Evolutionary conservation across 1,140 invertebrate species (phyloP).

Genomic region (Meloidogyne chitwoodi): DNA sequence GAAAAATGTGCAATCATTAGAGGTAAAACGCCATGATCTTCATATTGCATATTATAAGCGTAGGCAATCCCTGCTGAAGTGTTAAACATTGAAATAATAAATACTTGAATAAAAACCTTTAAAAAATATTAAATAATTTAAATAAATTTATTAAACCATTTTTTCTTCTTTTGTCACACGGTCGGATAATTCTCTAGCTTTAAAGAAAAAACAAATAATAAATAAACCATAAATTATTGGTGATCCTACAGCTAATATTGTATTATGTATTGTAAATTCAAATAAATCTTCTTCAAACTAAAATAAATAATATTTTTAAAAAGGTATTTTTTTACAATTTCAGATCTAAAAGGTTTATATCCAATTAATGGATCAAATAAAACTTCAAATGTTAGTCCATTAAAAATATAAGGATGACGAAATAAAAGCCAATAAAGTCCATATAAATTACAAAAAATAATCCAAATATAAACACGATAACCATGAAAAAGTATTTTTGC

Average conservation of each 20-base stretch:
- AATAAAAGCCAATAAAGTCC: constrained; percentile 7
- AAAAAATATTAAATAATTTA: not conserved
- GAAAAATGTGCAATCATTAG: not conserved
- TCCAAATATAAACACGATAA: not conserved
- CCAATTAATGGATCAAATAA: not conserved
- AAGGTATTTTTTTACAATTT: not conserved
- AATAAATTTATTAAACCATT: not conserved
- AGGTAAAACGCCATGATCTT: not conserved
- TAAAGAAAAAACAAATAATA: not conserved
- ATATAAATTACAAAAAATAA: not conserved
- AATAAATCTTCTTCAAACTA: not conserved
- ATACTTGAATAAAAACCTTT: constrained; percentile 6
- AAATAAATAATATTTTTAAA: not conserved
- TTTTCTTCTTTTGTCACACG: not conserved
- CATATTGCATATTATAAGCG: not conserved
- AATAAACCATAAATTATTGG: not conserved
- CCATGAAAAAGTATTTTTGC: not conserved
- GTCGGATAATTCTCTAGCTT: not conserved
- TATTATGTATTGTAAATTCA: not conserved
- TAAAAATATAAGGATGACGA: not conserved
- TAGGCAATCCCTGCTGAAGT: not conserved
- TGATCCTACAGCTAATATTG: not conserved
- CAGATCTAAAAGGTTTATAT: not conserved
- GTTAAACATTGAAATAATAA: constrained; percentile 5
- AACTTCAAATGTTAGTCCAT: not conserved